phyloP scores from a whole-genome alignment of 2,113 vertebrate genomes.

The Gracilinanus agilis region DNA sequence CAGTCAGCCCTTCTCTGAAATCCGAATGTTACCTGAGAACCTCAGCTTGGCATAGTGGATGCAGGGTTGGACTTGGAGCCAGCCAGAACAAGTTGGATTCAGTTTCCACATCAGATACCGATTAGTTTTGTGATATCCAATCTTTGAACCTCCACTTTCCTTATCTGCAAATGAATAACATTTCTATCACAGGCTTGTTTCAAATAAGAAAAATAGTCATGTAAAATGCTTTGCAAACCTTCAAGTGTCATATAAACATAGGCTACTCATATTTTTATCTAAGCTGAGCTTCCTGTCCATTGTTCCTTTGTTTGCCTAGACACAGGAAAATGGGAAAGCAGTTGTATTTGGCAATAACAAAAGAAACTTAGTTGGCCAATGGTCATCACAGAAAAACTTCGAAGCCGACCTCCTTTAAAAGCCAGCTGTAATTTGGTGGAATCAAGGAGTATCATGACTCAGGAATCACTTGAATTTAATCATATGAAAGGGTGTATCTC shows the following conservation, averaged over 20 bases:
- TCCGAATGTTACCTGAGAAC: neutral
- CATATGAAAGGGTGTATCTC: constrained; percentile 31
- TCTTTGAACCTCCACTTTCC: neutral
- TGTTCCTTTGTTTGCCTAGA: neutral
- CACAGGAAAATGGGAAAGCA: neutral
- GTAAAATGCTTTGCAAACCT: neutral
- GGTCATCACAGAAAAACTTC: neutral
- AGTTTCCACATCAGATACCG: neutral
- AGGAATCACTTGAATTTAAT: constrained; percentile 5
- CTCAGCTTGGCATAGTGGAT: neutral
- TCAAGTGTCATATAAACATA: neutral
- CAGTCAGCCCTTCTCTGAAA: neutral
- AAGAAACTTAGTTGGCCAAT: neutral
- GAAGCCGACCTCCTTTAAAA: neutral
- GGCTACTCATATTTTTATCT: neutral
- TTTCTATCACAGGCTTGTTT: neutral
- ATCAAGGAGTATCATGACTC: neutral
- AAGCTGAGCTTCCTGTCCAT: neutral
- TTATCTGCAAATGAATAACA: neutral
- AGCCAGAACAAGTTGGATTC: neutral
- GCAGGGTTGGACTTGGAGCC: neutral
- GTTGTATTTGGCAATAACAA: neutral
- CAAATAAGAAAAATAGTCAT: neutral
- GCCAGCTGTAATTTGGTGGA: neutral
- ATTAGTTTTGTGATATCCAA: neutral